A percentile compares a stretch with the other conserved stretches of the same genome.
These are phyloP conservation scores for Unio pictorum DNA, from an alignment of 2,888 invertebrate genomes.

Conservation along the genomic window DNA sequence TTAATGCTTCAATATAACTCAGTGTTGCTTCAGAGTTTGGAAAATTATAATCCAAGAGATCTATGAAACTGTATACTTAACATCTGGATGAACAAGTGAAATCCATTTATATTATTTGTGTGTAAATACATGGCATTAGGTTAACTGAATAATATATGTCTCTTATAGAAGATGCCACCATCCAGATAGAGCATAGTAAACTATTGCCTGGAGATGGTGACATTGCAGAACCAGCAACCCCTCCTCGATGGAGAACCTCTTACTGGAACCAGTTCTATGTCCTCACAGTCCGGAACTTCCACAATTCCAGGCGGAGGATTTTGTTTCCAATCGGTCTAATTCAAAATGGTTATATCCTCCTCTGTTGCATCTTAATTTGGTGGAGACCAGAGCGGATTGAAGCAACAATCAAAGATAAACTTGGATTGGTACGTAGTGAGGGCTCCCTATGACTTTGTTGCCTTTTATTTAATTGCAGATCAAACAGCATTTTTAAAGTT, in stretches of 20 bases:
- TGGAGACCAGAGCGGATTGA: constrained; percentile 40
- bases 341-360: constrained; percentile 39
- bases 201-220: neutral
- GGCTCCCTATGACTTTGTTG: no score
- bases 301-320: constrained; percentile 37
- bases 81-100: no score
- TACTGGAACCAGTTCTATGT: constrained; percentile 25
- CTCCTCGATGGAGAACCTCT: constrained; percentile 10
- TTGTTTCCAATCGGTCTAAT: constrained; percentile 33
- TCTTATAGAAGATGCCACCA: neutral
- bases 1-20: no score
- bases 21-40: no score
- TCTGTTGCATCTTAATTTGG: constrained; percentile 40
- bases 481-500: no score
- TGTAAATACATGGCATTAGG: no score
- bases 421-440: constrained; percentile 29
- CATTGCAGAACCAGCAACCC: no score
- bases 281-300: constrained; percentile 26
- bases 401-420: constrained; percentile 33
- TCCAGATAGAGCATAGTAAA: neutral
- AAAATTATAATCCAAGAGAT: no score
- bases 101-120: no score
- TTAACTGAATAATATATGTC: neutral
- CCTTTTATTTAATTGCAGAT: no score
- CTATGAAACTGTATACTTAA: no score